A percentile compares a stretch with the other conserved stretches of the same genome.
Conservation (phyloP, 2,888 invertebrate genomes). For the Geotrupes spiniger region DNA sequence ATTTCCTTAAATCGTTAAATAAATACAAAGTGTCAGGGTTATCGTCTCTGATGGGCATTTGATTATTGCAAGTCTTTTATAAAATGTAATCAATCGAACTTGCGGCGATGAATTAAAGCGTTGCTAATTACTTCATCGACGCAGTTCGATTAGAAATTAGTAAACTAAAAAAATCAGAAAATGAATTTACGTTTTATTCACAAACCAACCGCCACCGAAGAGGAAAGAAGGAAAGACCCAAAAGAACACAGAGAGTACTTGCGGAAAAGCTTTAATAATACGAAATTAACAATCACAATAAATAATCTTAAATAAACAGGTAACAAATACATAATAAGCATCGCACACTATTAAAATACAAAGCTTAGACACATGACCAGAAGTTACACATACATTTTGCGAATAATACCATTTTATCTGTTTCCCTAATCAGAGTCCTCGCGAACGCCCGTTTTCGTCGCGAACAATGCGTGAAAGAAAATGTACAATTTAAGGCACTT, state of each 20-base stretch:
- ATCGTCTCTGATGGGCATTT: too few species aligned
- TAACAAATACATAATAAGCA: constrained; percentile 22
- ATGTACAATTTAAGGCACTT: too few species aligned
- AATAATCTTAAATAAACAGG: constrained; percentile 35
- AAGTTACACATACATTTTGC: constrained; percentile 14
- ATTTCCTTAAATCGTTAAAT: too few species aligned
- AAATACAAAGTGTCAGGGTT: too few species aligned
- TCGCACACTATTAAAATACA: constrained; percentile 20
- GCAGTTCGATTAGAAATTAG: neutral
- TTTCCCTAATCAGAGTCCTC: too few species aligned
- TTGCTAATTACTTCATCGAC: neutral
- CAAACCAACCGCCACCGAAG: constrained; percentile 11
- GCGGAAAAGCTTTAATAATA: constrained; percentile 45
- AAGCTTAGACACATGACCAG: constrained; percentile 21
- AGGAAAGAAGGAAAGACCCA: constrained; percentile 17
- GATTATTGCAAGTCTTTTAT: too few species aligned
- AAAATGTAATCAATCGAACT: too few species aligned
- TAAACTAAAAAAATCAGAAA: too few species aligned
- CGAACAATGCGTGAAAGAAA: neutral
- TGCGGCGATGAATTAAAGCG: too few species aligned
- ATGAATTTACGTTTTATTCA: too few species aligned
- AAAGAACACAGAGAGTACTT: constrained; percentile 25
- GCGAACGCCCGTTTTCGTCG: neutral
- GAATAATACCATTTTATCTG: too few species aligned
- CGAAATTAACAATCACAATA: constrained; percentile 43